Base-by-base conservation (phyloP, 1,140 invertebrate genomes). In the Liolophura sinensis region DNA sequence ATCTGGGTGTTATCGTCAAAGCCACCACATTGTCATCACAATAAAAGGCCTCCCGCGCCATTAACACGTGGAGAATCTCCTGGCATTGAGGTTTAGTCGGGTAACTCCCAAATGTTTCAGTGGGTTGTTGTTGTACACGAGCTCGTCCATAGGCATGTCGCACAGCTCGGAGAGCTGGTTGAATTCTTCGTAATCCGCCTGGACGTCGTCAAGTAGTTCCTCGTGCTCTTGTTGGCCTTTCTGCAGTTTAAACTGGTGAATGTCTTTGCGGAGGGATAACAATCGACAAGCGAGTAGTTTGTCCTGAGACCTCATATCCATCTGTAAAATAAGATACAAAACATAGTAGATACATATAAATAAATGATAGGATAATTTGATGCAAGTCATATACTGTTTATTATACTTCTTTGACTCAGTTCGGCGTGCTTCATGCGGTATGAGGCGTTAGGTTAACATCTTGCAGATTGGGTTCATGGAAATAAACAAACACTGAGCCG, bases 41-140 rank as follows among this genome's bases (percentile, higher is more conserved):
- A 40, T 5, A 5, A 40, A 40, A 40, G 31, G 3, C 31, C 9
- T 40, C 9, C 31, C 31, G 31, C 31, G 31, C 31, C 31, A 20
- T 77, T 68, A 82, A 67, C 75, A 79, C 25, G 74, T 78, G 3
- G 80, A 82, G 64, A 81, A 82, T 50, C 80, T 60, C 55, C 80
- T 74, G 5, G 75, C 68, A 57, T 72, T 76, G 12, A 82, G 57
- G 67, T 82, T 78, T 72, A 78, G 75, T 9, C 75, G 66, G 1
- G 79, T 82, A 11, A 82, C 76, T n/a, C 80, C 80, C 14, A 82
- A 60, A 55, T 78, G 74, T 70, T 73, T 76, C 16, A 81, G 67
- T 3, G 80, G 77, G 51, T 74, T 74, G 63, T 78, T 71, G 22
- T 64, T 63, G 31, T 40, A 40, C 9, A 40, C 31, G 20, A 75